Percentiles rank a stretch among this genome's conserved stretches.
Conservation (phyloP, 1,140 invertebrate species). For the Hyles euphorbiae region DNA sequence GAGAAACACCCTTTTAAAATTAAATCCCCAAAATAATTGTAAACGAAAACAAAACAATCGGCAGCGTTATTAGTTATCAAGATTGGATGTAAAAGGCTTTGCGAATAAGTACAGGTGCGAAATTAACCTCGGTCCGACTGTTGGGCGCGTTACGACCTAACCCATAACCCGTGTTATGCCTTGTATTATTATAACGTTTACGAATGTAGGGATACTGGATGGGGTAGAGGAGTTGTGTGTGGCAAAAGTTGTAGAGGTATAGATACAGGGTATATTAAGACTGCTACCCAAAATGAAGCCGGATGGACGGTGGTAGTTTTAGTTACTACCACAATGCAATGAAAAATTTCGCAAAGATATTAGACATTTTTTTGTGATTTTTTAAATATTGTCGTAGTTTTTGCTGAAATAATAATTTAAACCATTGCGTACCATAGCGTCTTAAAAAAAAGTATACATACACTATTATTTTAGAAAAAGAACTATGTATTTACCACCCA, state of each 20-base stretch:
- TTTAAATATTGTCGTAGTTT: background rate
- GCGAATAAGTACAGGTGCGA: slow-evolving; percentile 57
- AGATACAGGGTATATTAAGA: no score
- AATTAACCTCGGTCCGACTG: slow-evolving; percentile 55
- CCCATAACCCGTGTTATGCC: slow-evolving; percentile 55
- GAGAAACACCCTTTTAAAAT: background rate
- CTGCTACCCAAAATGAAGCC: background rate
- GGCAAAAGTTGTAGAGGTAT: background rate
- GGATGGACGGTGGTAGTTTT: background rate
- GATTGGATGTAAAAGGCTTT: slow-evolving; percentile 16
- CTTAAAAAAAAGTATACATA: no score
- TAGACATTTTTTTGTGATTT: background rate
- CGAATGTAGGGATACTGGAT: slow-evolving; percentile 23
- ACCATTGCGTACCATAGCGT: no score
- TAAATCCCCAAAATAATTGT: background rate
- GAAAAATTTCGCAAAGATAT: no score
- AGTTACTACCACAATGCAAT: background rate
- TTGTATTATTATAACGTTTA: slow-evolving; percentile 63
- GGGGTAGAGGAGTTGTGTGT: background rate
- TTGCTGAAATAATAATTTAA: no score
- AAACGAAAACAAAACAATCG: no score
- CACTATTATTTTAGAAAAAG: no score
- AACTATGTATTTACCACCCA: no score
- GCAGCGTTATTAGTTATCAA: background rate
- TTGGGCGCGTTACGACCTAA: slow-evolving; percentile 51